phyloP scores from a whole-genome alignment of 2,888 invertebrate species.

The Melipona bicolor region DNA sequence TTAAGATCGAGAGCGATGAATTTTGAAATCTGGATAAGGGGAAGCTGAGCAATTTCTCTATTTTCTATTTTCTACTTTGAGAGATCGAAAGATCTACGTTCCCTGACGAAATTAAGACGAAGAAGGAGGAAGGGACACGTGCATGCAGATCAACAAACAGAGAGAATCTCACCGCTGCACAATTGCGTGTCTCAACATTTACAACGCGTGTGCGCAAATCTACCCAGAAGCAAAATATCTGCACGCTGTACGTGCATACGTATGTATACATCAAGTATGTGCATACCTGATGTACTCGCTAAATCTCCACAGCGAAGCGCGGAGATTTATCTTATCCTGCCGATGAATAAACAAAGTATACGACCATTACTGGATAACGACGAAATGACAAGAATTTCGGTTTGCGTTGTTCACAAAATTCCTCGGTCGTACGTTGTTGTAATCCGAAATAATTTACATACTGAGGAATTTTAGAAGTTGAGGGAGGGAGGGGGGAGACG shows the following conservation, averaged over 20 bases:
- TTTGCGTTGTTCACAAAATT: too few species aligned
- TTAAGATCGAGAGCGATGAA: too few species aligned
- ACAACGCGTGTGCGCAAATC: neutral
- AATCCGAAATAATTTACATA: neutral
- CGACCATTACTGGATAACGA: neutral
- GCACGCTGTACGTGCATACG: neutral
- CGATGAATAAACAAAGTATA: neutral
- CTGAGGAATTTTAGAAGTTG: neutral
- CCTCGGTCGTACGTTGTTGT: neutral
- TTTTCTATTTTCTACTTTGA: too few species aligned
- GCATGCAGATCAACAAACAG: neutral
- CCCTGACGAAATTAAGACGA: neutral
- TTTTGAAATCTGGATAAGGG: too few species aligned
- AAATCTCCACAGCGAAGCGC: neutral
- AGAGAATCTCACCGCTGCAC: neutral
- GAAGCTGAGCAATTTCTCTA: too few species aligned
- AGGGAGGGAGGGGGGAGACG: too few species aligned
- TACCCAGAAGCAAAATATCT: neutral
- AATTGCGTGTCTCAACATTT: neutral
- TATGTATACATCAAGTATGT: neutral
- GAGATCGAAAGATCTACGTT: too few species aligned
- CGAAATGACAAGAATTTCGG: neutral
- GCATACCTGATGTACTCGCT: neutral
- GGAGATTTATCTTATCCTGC: neutral
- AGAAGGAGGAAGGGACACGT: too few species aligned